Conservation (phyloP, 2,113 vertebrate genomes). For the Alethe diademata region DNA sequence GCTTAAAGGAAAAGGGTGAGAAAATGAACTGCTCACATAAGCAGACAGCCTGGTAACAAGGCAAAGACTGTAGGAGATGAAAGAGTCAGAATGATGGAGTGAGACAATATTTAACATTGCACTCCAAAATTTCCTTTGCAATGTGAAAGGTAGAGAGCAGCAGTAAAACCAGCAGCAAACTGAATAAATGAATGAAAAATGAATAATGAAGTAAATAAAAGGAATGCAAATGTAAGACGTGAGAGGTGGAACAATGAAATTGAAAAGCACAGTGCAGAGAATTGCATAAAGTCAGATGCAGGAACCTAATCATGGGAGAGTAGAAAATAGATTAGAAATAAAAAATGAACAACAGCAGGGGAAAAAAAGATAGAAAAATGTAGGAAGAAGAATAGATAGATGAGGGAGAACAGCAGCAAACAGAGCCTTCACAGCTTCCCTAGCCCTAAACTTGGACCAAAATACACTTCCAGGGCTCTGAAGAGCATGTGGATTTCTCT, state of each 20-base stretch:
- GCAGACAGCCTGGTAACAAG: not conserved
- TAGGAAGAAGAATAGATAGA: not conserved
- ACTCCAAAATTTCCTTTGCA: not conserved
- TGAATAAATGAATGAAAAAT: slow-evolving; percentile 24
- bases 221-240: slow-evolving; percentile 19
- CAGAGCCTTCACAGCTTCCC: not conserved
- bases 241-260: slow-evolving; percentile 14
- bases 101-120: not conserved
- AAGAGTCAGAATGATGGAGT: not conserved
- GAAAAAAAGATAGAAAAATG: not conserved
- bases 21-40: not conserved
- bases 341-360: not conserved
- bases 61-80: not conserved
- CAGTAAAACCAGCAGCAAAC: not conserved
- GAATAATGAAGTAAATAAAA: slow-evolving; percentile 29
- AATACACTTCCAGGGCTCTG: not conserved
- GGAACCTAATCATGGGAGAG: not conserved
- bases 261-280: not conserved
- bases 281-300: not conserved
- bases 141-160: not conserved
- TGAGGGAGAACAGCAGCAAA: not conserved
- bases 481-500: not conserved
- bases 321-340: slow-evolving; percentile 20
- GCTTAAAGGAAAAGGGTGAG: not conserved
- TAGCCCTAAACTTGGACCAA: not conserved